Base-by-base conservation (phyloP, 2,888 invertebrate species). In the Dione vanillae region DNA sequence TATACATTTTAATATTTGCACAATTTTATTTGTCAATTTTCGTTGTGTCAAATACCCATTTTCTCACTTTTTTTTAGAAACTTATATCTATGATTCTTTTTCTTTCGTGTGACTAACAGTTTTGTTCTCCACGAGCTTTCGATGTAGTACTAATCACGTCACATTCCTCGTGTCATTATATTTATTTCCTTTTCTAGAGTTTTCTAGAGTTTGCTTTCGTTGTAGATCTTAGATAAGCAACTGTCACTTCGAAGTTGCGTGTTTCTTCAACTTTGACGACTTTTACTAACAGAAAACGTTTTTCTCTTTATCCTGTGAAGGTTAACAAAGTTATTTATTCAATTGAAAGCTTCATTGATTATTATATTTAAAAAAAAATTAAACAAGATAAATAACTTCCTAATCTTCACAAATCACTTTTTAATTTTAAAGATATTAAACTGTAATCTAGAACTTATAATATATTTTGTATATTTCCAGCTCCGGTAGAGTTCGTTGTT, bases 401-500 rank as follows among this genome's bases (percentile, higher is more conserved):
- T 61, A n/a, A 27, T n/a, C 45, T 16, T 61, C 16, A 61, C 16
- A 9, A 37, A 54, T 56, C 45, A 1, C 27, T 37, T 3, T 27
- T n/a, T 45, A 27, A 6, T 27, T 27, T 41, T 8, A 61, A 11
- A 27, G 11, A 27, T 56, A 43, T 27, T 27, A 11, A n/a, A n/a
- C n/a, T 27, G 27, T 27, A 27, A 14, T 45, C 14, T 45, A 49
- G 16, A 49, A 49, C 11, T 1, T 19, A 1, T 40, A 40, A 9
- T 40, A 9, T 61, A 43, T 41, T 1, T 61, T 43, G 27, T 45
- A 67, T 19, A 16, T 65, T 40, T 61, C 0, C 81, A 92, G 92
- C 74, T 89, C 91, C 76, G 92, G 92, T 0, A 87, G 89, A 62
- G 83, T 92, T 58, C 83, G 91, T 9, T 87, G 88, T 73, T 92